Base-by-base conservation (phyloP, 2,113 vertebrate species). In the Seriola quinqueradiata region DNA sequence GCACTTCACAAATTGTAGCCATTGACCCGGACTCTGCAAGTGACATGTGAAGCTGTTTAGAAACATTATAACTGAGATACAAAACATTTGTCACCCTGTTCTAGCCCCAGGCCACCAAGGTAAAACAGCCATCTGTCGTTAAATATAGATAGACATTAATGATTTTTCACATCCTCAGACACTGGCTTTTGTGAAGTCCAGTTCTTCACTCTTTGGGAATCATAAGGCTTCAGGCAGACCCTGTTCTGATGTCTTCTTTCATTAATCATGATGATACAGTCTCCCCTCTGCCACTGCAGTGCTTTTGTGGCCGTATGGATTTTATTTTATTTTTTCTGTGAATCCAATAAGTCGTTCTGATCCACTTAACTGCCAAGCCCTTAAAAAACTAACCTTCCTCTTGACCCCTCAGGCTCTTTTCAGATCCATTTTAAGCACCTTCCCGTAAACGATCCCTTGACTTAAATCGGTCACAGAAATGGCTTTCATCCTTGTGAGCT, bases 401-500 rank as follows among this genome's bases (percentile, higher is more conserved):
- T 75, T 72, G 78, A 90, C 82, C 77, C 71, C 46, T 3, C n/a
- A 54, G 32, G 23, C 85, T 88, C 57, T 82, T 84, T 88, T 82
- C 74, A 78, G 60, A 79, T 76, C 59, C 19, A 28, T 84, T 88
- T 79, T 80, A 85, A 83, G 78, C 55, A 82, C 63, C 68, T 65
- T 78, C 69, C 36, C 42, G 77, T 85, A 75, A 86, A 91, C 58
- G 59, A 80, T 70, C 77, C 68, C 75, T 69, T 70, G 68, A 87
- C 82, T 88, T 81, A 81, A 83, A 88, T 89, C 77, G 71, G 72
- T 88, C 73, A 85, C 70, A 79, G 67, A 88, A 83, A 86, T 85
- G 74, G 23, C 83, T 91, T 92, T 91, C 81, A 90, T 89, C 74
- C 78, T 59, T 57, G 71, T 77, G 75, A 84, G 82, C 88, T 91